Base-by-base conservation (phyloP, 2,113 vertebrate genomes). In the Pterocles burchelli region DNA sequence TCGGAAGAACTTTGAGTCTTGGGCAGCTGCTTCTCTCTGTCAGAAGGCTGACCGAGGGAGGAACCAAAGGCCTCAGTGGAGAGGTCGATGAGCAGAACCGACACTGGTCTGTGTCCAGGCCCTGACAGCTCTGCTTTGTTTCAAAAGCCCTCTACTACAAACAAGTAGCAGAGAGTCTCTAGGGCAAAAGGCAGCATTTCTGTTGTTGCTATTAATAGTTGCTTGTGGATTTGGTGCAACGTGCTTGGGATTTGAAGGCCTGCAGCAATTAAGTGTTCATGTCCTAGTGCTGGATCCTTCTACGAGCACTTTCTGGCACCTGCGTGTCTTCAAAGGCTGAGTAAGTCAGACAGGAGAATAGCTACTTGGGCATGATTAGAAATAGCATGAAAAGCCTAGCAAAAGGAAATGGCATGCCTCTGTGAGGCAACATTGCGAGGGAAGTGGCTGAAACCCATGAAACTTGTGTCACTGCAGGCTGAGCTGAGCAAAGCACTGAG, bases 381-480 rank as follows among this genome's bases (percentile, higher is more conserved):
- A 94, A 76, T 48, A 88, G 65, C 57, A 86, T 29, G 25, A 74
- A 92, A 92, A 95, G 48, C 75, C 88, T 55, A 77, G 51, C 89
- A 86, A 85, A 88, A 93, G 65, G 73, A 90, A 90, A 75, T 76
- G n/a, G 43, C 76, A 85, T 94, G 92, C 83, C 85, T 89, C 90
- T 79, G 17, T 52, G 65, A 88, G 66, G 36, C 83, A 86, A 73
- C 63, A 26, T 62, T 78, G 76, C 3, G 1, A 89, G 90, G 95
- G 92, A 96, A 96, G 90, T 90, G 93, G 92, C 89, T 85, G 88
- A 95, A 96, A 95, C 38, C 71, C 67, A 36, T 85, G 58, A 52
- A 90, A 78, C 57, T 87, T 89, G 45, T 92, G 88, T 94, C 88
- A 92, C 72, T 85, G 76, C 31, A 80, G 38, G 36, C 79, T 71